Evolutionary conservation across 2,797 vertebrate genomes (phyloP).

Genomic region (Urosaurus nigricauda): DNA sequence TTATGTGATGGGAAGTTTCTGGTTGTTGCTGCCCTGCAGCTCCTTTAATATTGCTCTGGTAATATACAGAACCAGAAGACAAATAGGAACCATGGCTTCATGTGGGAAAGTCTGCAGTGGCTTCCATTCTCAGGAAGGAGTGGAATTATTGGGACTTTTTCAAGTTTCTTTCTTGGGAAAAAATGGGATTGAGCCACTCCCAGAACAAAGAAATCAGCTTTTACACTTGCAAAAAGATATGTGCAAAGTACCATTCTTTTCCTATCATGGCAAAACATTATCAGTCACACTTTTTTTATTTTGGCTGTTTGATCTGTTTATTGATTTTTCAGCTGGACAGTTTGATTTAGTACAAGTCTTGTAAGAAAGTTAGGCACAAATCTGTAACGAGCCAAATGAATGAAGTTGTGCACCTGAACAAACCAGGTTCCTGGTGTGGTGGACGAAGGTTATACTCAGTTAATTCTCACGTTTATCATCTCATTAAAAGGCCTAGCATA

Average conservation of each 20-base stretch:
- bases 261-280: conserved; percentile 71
- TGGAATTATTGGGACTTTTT: not conserved
- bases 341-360: conserved; percentile 49
- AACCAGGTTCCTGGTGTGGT: conserved; percentile 9
- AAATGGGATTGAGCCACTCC: not conserved
- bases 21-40: not conserved
- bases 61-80: not conserved
- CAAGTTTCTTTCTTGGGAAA: not conserved
- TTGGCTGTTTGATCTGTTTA: conserved; percentile 76
- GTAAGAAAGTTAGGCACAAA: conserved; percentile 61
- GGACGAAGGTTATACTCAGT: not conserved
- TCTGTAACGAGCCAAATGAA: conserved; percentile 61
- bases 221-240: not conserved
- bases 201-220: not conserved
- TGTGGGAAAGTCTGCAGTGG: not conserved
- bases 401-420: conserved; percentile 55
- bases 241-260: conserved; percentile 69
- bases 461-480: conserved; percentile 23
- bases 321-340: conserved; percentile 70
- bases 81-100: not conserved
- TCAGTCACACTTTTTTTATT: conserved; percentile 65
- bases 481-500: conserved; percentile 25
- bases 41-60: not conserved
- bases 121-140: not conserved
- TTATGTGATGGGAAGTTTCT: not conserved